phyloP scores from a whole-genome alignment of 2,113 vertebrate species.

The Tragelaphus scriptus region DNA sequence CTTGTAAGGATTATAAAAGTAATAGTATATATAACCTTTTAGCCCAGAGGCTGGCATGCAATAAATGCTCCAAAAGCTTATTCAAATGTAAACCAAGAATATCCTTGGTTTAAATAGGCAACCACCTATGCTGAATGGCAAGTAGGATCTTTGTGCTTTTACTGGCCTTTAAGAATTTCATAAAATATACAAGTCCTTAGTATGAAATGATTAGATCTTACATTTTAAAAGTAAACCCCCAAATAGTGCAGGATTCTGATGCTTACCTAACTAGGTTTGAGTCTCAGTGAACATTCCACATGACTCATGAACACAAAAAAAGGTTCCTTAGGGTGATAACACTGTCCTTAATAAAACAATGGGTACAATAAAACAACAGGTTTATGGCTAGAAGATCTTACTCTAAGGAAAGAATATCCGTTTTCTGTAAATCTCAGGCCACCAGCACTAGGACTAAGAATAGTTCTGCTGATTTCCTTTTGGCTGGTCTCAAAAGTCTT shows the following conservation, averaged over 20 bases:
- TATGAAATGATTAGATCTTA: not conserved
- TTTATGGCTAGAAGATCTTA: not conserved
- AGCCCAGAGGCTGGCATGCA: not conserved
- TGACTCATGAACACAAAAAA: not conserved
- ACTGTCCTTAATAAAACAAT: slow-evolving; percentile 20
- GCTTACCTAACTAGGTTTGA: not conserved
- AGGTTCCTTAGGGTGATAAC: not conserved
- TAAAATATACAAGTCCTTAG: not conserved
- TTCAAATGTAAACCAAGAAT: not conserved
- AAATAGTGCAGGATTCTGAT: not conserved
- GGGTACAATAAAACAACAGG: slow-evolving; percentile 3
- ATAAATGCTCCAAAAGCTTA: not conserved
- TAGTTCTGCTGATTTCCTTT: not conserved
- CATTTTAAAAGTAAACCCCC: not conserved
- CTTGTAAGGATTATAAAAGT: not conserved
- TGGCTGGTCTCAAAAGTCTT: not conserved
- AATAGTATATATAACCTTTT: not conserved
- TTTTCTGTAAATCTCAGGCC: not conserved
- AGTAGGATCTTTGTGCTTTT: not conserved
- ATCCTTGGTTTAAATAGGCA: not conserved
- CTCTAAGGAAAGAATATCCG: not conserved
- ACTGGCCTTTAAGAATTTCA: not conserved
- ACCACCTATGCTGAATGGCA: not conserved
- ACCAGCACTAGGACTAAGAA: not conserved
- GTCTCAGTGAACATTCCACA: slow-evolving; percentile 9